phyloP scores from a whole-genome alignment of 2,888 invertebrate species.

The Julus scanicus region DNA sequence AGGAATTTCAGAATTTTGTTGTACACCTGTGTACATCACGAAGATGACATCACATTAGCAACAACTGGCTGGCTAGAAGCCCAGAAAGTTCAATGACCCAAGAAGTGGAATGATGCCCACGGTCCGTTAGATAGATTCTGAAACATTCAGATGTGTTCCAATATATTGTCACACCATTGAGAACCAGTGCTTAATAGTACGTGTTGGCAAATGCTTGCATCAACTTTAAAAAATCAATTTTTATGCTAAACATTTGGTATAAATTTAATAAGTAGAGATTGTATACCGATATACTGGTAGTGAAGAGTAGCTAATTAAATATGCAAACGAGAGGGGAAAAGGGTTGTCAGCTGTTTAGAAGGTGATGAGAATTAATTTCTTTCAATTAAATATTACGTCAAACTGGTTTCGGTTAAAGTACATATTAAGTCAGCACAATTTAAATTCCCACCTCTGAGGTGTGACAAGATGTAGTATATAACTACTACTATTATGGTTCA shows the following conservation, averaged over 20 bases:
- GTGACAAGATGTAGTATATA: no score
- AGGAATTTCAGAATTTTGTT: no score
- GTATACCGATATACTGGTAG: background rate
- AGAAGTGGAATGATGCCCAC: background rate
- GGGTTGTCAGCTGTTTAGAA: background rate
- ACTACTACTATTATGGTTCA: no score
- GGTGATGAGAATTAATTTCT: background rate
- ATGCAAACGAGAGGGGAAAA: slow-evolving; percentile 11
- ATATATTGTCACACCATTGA: no score
- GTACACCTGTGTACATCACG: no score
- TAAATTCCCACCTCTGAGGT: background rate
- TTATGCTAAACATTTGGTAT: background rate
- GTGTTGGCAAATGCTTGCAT: background rate
- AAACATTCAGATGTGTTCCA: background rate
- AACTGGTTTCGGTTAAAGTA: background rate
- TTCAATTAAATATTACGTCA: background rate
- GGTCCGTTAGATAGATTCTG: background rate
- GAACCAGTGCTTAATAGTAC: background rate
- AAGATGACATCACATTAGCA: no score
- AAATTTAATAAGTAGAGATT: slow-evolving; percentile 11
- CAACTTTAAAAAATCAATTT: slow-evolving; percentile 16
- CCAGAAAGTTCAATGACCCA: no score
- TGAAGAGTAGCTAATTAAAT: slow-evolving; percentile 11
- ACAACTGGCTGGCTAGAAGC: no score
- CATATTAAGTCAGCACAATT: background rate